Evolutionary conservation across 2,797 vertebrate genomes (phyloP), one percentile per base, ranked within the genome.

Genomic region (Pseudomugil gertrudae): DNA sequence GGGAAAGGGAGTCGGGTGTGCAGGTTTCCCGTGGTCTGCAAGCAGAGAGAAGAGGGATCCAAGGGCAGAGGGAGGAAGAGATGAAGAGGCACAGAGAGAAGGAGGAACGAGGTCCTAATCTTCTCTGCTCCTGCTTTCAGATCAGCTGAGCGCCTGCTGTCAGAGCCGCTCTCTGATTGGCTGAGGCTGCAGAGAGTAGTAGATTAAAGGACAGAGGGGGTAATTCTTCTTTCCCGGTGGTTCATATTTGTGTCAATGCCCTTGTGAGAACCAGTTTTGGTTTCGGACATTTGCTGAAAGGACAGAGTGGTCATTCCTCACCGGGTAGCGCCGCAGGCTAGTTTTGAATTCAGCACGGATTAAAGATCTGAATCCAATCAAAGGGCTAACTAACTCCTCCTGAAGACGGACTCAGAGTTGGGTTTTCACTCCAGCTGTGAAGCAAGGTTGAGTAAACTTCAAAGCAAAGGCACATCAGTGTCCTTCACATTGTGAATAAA

Each of bases 61-160:
- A 23, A 52, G 29, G 64, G 71, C 43, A 26, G 53, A 77, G 57
- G 52, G 70, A 80, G 62, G 57, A 30, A 57, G 23, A 70, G 69
- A 89, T 74, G 80, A 84, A 77, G 72, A 72, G 69, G 82, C 77
- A 65, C 62, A 32, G 40, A 66, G 83, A 73, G 66, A 66, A 76
- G 55, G 72, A 76, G n/a, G 84, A 43, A 81, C 69, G 85, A 79
- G 82, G 79, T 86, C 83, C 78, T 92, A 91, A 92, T 92, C 91
- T 87, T 69, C 82, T 79, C 54, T 3, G 32, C 72, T 79, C 56
- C 72, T 64, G 74, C 76, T 76, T 78, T 88, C 17, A 65, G 78
- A 81, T 80, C 74, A 75, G 78, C 70, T 59, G 80, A 70, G 61
- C 84, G 71, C 88, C 87, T 30, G 71, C 54, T 0, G 87, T 64